These are phyloP conservation scores for Phaedon cochleariae DNA, from an alignment of 2,888 invertebrate species.

Conservation along the genomic window DNA sequence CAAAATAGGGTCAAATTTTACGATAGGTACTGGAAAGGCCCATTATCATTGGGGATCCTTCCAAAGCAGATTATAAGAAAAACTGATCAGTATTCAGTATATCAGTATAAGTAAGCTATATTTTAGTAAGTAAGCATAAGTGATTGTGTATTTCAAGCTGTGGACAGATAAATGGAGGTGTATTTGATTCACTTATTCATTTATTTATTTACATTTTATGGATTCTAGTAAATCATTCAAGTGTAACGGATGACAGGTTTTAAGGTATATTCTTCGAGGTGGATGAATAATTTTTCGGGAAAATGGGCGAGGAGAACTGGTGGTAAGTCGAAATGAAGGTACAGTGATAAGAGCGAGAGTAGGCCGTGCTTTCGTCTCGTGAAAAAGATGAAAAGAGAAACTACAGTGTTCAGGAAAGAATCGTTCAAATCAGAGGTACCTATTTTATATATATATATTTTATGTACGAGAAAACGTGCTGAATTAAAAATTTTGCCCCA, in stretches of 20 bases:
- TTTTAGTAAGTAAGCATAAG: not conserved
- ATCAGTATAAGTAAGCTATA: too few species aligned
- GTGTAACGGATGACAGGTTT: not conserved
- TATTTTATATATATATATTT: too few species aligned
- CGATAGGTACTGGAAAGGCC: too few species aligned
- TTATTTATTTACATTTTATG: too few species aligned
- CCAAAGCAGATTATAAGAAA: too few species aligned
- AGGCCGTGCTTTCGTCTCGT: slow-evolving; percentile 15
- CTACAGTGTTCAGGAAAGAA: slow-evolving; percentile 34
- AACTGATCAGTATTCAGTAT: too few species aligned
- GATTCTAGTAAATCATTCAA: not conserved
- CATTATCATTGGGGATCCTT: too few species aligned
- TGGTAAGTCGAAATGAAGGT: not conserved
- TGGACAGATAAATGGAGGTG: not conserved
- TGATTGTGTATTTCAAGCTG: not conserved
- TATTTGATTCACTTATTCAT: not conserved
- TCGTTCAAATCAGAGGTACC: slow-evolving; percentile 22
- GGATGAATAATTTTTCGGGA: not conserved
- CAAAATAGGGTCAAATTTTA: too few species aligned
- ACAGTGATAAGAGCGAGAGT: slow-evolving; percentile 8
- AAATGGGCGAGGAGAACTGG: not conserved
- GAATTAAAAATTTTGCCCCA: slow-evolving; percentile 22
- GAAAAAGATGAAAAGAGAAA: slow-evolving; percentile 24
- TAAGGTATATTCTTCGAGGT: not conserved
- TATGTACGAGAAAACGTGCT: slow-evolving; percentile 36